Percentiles rank a stretch among this genome's conserved stretches.
Conservation (phyloP, 1,140 invertebrate species). For the Portunus trituberculatus region DNA sequence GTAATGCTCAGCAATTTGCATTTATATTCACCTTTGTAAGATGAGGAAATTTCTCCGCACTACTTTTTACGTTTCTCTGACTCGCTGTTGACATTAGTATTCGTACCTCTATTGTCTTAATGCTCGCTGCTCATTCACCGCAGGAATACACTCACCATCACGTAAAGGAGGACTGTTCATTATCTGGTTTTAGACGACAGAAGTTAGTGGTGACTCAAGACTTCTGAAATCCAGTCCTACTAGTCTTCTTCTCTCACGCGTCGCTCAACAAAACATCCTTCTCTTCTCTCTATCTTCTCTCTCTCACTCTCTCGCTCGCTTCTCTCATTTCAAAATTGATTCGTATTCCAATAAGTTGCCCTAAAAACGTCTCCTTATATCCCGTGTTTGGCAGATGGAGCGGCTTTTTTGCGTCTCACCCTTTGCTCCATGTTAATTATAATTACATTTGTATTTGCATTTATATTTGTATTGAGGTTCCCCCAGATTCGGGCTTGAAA, state of each 20-base stretch:
- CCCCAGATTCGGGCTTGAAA: conserved; percentile 53
- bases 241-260: not conserved
- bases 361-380: conserved; percentile 75
- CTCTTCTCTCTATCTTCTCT: too few relatives aligned
- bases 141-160: not conserved
- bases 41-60: conserved; percentile 62
- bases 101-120: conserved; percentile 34
- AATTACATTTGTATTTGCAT: conserved; percentile 76
- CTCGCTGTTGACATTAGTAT: conserved; percentile 48
- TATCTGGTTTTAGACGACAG: not conserved
- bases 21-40: conserved; percentile 74
- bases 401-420: conserved; percentile 62
- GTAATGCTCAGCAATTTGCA: conserved; percentile 73
- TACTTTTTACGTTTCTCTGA: conserved; percentile 61
- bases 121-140: conserved; percentile 37
- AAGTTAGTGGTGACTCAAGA: not conserved
- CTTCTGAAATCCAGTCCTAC: conserved; percentile 48
- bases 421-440: conserved; percentile 74
- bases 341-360: conserved; percentile 75
- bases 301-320: not conserved
- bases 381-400: conserved; percentile 73
- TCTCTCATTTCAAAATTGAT: conserved; percentile 74
- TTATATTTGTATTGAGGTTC: conserved; percentile 75
- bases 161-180: not conserved
- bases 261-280: conserved; percentile 65